Evolutionary conservation across 2,797 vertebrate genomes (phyloP), one percentile per base, ranked within the genome.

Genomic region (Podargus strigoides): DNA sequence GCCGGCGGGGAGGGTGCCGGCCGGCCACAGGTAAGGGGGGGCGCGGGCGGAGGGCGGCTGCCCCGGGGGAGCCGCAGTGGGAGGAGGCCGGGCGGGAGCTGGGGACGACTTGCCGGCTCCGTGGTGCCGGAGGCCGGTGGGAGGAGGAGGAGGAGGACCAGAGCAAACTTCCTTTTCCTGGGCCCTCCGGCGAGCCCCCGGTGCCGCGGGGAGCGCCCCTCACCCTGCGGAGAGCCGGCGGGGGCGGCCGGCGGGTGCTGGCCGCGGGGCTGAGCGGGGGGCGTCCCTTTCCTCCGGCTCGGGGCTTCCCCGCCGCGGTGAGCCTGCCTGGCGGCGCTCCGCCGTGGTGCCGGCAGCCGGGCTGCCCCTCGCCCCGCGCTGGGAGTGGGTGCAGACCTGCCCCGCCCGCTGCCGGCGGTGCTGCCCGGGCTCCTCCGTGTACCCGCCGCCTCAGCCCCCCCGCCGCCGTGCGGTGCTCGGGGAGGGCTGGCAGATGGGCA

Each of bases 11-110:
- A 37, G 37, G 58, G 28, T 39, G 66, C 58, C 55, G 87, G 30
- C 47, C 44, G 55, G 46, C 22, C 58, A 93, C 73, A 96, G 96
- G 97, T 97, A 96, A 96, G 90, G 80, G 72, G 46, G 58, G 82
- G 60, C 36, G 77, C 39, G 37, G 42, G 24, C 24, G 32, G 14
- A 46, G 1, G 47, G 85, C 24, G 11, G 63, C 68, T 41, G 55
- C 50, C 60, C 37, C 30, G 6, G 28, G n/a, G 44, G 24, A 74
- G 39, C 49, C 28, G 8, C 67, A 4, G n/a, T 36, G 26, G 41
- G 20, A 72, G 27, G 50, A 46, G 70, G 58, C 44, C 9, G 37
- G n/a, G 20, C 23, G 26, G 52, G 32, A 28, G 13, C 14, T 12
- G 15, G 50, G 62, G 34, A 34, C n/a, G 26, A 41, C 32, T 75